A percentile compares a stretch with the other conserved stretches of the same genome.
phyloP scores from a whole-genome alignment of 1,140 invertebrate genomes.

The Piezodorus guildinii region DNA sequence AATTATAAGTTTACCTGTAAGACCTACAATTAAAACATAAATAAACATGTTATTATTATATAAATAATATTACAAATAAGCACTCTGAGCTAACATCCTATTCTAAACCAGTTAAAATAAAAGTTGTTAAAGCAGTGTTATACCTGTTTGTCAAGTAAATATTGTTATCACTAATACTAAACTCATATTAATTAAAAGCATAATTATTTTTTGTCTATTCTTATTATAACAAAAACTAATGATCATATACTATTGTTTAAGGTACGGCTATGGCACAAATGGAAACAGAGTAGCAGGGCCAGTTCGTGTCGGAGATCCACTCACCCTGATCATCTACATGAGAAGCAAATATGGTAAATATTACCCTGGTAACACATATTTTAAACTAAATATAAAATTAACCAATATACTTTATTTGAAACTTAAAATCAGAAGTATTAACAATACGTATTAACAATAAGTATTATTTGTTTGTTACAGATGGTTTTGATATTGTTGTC shows the following conservation, averaged over 20 bases:
- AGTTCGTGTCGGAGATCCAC: slow-evolving; percentile 80
- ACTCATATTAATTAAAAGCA: no score
- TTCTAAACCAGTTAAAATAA: no score
- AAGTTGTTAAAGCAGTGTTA: no score
- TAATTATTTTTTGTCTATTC: no score
- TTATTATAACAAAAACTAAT: no score
- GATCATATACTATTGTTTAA: not conserved
- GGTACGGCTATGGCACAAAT: slow-evolving; percentile 68
- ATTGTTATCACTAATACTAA: not conserved
- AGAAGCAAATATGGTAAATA: slow-evolving; percentile 74
- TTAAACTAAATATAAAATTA: not conserved
- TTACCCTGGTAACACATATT: not conserved
- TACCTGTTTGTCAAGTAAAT: no score
- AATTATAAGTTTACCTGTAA: no score
- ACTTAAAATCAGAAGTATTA: not conserved
- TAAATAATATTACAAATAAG: no score
- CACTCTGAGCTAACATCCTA: no score
- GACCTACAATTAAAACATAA: no score
- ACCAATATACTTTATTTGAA: not conserved
- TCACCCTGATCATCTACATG: slow-evolving; percentile 89
- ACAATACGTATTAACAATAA: not conserved
- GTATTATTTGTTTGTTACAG: slow-evolving; percentile 40
- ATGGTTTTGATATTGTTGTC: slow-evolving; percentile 91
- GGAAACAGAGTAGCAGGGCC: slow-evolving; percentile 75
- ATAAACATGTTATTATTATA: no score